Evolutionary conservation across 64 coral and sea anemone genomes (phyloP).

Genomic region (Acropora tenuis): DNA sequence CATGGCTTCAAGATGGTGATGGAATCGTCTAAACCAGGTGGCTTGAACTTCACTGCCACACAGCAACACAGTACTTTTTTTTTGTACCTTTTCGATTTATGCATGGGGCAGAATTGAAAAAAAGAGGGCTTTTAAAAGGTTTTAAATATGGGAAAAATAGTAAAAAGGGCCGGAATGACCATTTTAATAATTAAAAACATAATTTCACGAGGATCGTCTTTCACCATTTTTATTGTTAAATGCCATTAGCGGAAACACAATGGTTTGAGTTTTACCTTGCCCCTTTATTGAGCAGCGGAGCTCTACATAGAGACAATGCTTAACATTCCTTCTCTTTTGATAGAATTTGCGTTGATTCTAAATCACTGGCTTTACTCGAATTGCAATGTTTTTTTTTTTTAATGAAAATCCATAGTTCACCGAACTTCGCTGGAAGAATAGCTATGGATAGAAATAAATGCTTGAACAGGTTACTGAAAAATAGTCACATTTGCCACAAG

Average conservation of each 20-base stretch:
- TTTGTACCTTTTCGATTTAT: not conserved
- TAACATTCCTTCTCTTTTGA: not conserved
- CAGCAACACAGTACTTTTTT: not conserved
- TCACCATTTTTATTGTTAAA: not conserved
- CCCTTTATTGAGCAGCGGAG: not conserved
- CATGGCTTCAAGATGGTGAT: not conserved
- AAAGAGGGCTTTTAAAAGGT: not conserved
- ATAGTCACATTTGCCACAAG: not conserved
- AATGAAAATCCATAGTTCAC: not conserved
- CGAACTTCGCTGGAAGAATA: not conserved
- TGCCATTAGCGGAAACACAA: not conserved
- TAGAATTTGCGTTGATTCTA: not conserved
- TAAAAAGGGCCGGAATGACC: not conserved
- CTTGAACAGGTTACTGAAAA: slow-evolving; percentile 1
- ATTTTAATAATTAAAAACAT: not conserved
- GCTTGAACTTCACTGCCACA: not conserved
- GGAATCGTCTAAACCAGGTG: not conserved
- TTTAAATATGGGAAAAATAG: not conserved
- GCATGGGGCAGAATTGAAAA: not conserved
- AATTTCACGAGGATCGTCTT: not conserved
- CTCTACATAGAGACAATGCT: not conserved
- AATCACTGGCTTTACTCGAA: not conserved
- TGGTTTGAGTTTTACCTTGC: not conserved
- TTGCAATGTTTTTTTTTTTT: not conserved
- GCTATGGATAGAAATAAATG: not conserved